Evolutionary conservation across 1,140 invertebrate genomes (phyloP).

Genomic region (Achatina immaculata): DNA sequence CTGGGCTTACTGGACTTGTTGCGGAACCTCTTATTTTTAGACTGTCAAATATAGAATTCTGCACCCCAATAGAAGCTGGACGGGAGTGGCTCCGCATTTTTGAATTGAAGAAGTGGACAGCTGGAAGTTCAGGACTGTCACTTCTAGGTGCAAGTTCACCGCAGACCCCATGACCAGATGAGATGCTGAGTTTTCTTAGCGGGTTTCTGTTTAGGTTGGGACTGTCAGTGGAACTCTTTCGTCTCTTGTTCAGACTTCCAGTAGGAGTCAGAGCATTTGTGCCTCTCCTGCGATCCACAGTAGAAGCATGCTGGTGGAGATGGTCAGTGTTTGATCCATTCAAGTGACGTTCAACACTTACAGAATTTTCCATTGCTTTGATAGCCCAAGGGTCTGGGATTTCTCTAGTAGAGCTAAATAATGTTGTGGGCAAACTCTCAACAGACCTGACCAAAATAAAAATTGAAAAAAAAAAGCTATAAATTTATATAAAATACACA

Average conservation of each 20-base stretch:
- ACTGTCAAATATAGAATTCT: constrained; percentile 63
- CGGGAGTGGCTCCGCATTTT: constrained; percentile 54
- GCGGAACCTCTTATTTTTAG: constrained; percentile 35
- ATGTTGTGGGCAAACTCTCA: neutral
- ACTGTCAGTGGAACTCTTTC: constrained; percentile 56
- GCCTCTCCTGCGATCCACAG: neutral
- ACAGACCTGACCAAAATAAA: constrained; percentile 14
- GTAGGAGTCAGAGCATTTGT: constrained; percentile 42
- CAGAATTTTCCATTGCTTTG: neutral
- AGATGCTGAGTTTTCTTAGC: constrained; percentile 54
- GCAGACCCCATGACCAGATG: constrained; percentile 51
- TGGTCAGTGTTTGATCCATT: neutral
- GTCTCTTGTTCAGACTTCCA: constrained; percentile 60
- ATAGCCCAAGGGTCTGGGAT: neutral
- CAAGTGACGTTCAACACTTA: neutral
- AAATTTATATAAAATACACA: too few species aligned
- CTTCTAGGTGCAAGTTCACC: constrained; percentile 30
- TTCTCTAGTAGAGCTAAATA: neutral
- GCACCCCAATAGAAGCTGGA: constrained; percentile 40
- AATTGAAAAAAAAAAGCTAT: too few species aligned
- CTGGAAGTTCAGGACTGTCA: constrained; percentile 63
- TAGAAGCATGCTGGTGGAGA: neutral
- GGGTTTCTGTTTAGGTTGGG: constrained; percentile 48
- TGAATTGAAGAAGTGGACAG: constrained; percentile 66
- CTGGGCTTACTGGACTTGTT: constrained; percentile 24